Evolutionary conservation across 2,888 invertebrate species (phyloP).

Genomic region (Cryptophagus acutangulus): DNA sequence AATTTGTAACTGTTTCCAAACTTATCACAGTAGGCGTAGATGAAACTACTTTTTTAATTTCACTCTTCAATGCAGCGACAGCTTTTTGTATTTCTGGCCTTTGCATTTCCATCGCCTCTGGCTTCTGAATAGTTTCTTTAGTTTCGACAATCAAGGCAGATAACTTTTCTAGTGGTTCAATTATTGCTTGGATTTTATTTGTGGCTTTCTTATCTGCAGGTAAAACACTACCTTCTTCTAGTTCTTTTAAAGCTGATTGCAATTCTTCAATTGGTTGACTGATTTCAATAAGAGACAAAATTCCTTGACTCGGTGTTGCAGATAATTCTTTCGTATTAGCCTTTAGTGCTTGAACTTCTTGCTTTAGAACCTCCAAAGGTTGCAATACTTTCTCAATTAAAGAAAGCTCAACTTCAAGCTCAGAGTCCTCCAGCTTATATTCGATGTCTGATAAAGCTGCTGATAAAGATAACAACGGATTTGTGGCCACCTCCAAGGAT

Average conservation of each 20-base stretch:
- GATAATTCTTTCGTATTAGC: conserved; percentile 16
- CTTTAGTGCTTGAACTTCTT: conserved; percentile 17
- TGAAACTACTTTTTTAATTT: conserved; percentile 13
- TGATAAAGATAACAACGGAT: conserved; percentile 16
- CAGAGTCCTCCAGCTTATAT: conserved; percentile 2
- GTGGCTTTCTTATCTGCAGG: neutral
- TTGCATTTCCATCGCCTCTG: conserved; percentile 18
- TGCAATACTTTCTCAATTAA: too few relatives aligned
- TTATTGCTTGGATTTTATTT: conserved; percentile 12
- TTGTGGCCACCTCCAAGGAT: conserved; percentile 8
- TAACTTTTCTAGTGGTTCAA: conserved; percentile 26
- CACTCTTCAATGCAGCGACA: conserved; percentile 17
- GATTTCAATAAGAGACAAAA: conserved; percentile 20
- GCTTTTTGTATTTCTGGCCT: conserved; percentile 21
- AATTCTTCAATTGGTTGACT: conserved; percentile 16
- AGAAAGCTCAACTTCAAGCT: neutral
- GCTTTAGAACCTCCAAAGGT: conserved; percentile 17
- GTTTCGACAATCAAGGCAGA: conserved; percentile 20
- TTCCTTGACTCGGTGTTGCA: conserved; percentile 17
- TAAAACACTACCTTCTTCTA: neutral
- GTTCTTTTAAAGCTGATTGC: conserved; percentile 8
- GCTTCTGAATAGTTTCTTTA: conserved; percentile 15
- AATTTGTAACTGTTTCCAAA: conserved; percentile 11
- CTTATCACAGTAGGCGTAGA: conserved; percentile 15
- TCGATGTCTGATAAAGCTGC: conserved; percentile 12